These are phyloP conservation scores for Ophthalmolycus amberensis DNA, from an alignment of 2,113 vertebrate species.

Conservation along the genomic window DNA sequence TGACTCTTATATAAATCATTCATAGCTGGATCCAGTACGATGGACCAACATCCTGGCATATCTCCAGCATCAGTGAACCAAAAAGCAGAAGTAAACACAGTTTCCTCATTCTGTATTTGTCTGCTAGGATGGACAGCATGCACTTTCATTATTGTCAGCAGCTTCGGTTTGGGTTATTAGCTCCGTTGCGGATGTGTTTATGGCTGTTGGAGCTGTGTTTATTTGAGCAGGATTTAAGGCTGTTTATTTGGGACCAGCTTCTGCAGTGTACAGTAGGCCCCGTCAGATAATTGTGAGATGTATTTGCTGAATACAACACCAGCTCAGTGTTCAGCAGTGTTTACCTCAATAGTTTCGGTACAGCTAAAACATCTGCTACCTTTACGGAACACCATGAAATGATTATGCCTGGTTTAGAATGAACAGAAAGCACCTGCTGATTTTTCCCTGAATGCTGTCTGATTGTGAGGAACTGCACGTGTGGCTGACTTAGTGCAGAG, in stretches of 20 bases:
- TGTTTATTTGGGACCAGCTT: conserved; percentile 50
- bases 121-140: conserved; percentile 2
- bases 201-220: conserved; percentile 52
- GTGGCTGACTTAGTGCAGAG: conserved; percentile 23
- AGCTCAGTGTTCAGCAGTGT: conserved; percentile 35
- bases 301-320: conserved; percentile 39
- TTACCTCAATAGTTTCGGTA: background rate
- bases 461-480: conserved; percentile 34
- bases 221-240: conserved; percentile 55
- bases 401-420: conserved; percentile 19
- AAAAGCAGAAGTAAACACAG: conserved; percentile 11
- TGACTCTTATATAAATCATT: conserved; percentile 8
- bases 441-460: conserved; percentile 40
- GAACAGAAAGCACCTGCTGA: conserved; percentile 36
- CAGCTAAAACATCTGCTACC: conserved; percentile 22
- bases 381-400: conserved; percentile 13
- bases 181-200: conserved; percentile 57
- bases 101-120: conserved; percentile 3
- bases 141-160: conserved; percentile 32
- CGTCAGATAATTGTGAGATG: conserved; percentile 52
- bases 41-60: background rate
- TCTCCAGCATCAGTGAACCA: background rate
- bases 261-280: conserved; percentile 15
- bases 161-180: conserved; percentile 32
- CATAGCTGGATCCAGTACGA: background rate